These are phyloP conservation scores for Bombus turneri DNA, from an alignment of 1,140 invertebrate species.

Conservation along the genomic window DNA sequence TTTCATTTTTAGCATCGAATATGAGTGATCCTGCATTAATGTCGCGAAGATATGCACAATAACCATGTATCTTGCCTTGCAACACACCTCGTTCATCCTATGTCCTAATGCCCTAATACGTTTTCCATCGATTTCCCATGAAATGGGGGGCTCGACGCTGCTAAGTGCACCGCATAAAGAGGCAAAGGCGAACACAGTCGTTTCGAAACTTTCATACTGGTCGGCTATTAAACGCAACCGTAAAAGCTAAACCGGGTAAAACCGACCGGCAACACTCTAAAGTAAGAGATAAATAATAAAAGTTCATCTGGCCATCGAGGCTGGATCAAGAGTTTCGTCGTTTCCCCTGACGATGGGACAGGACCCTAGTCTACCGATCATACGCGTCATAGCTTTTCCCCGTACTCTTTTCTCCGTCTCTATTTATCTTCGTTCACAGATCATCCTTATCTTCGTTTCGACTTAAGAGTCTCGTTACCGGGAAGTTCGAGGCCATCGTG, in stretches of 20 bases:
- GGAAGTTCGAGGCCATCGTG: not conserved
- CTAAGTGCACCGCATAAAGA: constrained; percentile 75
- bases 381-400: not conserved
- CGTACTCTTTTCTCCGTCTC: not conserved
- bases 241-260: constrained; percentile 67
- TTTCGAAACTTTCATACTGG: constrained; percentile 74
- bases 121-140: constrained; percentile 76
- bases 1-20: constrained; percentile 44
- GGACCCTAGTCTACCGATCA: not conserved
- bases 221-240: constrained; percentile 73
- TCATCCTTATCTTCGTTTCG: too few relatives aligned
- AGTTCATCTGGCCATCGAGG: constrained; percentile 51
- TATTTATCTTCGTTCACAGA: not conserved
- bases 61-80: not conserved
- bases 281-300: constrained; percentile 68
- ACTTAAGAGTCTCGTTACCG: not conserved
- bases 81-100: constrained; percentile 25
- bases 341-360: constrained; percentile 25
- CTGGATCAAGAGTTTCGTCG: constrained; percentile 60
- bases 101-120: constrained; percentile 68
- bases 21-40: not conserved
- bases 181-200: constrained; percentile 72
- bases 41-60: too few relatives aligned
- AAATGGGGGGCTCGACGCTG: constrained; percentile 67
- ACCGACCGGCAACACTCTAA: constrained; percentile 49